These are phyloP conservation scores for Hymenochirus boettgeri DNA, from an alignment of 2,113 vertebrate species.

Conservation along the genomic window DNA sequence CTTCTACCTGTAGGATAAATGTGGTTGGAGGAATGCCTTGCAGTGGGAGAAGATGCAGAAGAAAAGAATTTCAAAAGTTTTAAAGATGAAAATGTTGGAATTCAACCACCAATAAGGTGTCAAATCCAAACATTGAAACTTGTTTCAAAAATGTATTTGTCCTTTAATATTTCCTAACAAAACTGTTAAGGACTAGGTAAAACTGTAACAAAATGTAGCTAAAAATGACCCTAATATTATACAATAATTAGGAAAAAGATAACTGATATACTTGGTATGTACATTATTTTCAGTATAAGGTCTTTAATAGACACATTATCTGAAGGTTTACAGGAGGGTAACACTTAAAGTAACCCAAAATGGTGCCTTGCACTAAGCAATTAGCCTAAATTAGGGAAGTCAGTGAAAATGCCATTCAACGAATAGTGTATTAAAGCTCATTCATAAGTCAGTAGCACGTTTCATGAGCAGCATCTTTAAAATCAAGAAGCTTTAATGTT, in stretches of 20 bases:
- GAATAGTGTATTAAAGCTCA: constrained; percentile 48
- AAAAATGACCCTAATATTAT: constrained; percentile 2
- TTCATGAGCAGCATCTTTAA: constrained; percentile 48
- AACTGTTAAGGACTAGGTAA: no score
- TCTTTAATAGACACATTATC: constrained; percentile 36
- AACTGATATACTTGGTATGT: constrained; percentile 21
- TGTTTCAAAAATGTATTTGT: no score
- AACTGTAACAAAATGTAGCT: neutral
- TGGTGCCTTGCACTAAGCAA: constrained; percentile 34
- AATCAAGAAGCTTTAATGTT: constrained; percentile 48
- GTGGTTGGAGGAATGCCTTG: no score
- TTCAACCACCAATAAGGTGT: no score
- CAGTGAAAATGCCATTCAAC: constrained; percentile 40
- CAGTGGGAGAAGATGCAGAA: no score
- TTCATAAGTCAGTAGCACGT: constrained; percentile 50
- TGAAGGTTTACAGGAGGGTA: constrained; percentile 40
- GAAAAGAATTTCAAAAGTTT: no score
- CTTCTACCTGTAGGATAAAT: no score
- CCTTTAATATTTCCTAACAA: no score
- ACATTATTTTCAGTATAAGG: constrained; percentile 39
- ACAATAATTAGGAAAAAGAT: neutral
- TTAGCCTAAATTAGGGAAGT: constrained; percentile 40
- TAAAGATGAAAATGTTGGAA: no score
- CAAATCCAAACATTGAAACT: no score
- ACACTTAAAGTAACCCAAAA: constrained; percentile 36